Evolutionary conservation across 1,140 invertebrate species (phyloP).

Genomic region (Temnothorax curvispinosus): DNA sequence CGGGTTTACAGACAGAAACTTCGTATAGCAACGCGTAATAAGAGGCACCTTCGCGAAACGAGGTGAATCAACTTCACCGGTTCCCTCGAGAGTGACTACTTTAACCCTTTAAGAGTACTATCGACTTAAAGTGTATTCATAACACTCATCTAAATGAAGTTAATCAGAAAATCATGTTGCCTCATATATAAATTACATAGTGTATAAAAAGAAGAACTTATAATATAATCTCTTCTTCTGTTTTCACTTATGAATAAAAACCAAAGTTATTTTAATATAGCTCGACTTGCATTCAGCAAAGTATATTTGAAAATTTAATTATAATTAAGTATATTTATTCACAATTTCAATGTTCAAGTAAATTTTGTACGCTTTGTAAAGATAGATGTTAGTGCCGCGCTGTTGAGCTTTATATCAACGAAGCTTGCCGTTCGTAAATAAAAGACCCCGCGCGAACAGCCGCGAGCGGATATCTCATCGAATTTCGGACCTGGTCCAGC

Average conservation of each 20-base stretch:
- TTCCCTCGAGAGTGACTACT: not conserved
- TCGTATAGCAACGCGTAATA: constrained; percentile 50
- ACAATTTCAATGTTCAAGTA: not conserved
- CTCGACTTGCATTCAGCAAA: not conserved
- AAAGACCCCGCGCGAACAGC: constrained; percentile 4
- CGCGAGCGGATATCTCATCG: constrained; percentile 5
- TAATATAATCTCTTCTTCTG: not conserved
- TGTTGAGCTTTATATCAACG: constrained; percentile 1
- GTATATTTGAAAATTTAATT: not conserved
- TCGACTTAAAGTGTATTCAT: constrained; percentile 13
- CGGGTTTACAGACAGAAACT: constrained; percentile 35
- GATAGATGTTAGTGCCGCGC: not conserved
- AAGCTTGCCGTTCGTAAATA: constrained; percentile 22
- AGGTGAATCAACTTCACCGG: constrained; percentile 44
- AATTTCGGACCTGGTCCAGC: constrained; percentile 26
- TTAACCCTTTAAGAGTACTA: constrained; percentile 40
- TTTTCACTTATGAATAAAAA: not conserved
- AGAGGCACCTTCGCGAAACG: constrained; percentile 40
- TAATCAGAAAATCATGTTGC: not conserved
- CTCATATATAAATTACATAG: not conserved
- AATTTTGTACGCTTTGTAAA: not conserved
- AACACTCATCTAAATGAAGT: not conserved
- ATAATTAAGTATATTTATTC: not conserved
- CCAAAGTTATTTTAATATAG: not conserved
- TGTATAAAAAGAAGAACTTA: not conserved